Evolutionary conservation across 2,113 vertebrate genomes (phyloP).

Genomic region (Pithys albifrons): DNA sequence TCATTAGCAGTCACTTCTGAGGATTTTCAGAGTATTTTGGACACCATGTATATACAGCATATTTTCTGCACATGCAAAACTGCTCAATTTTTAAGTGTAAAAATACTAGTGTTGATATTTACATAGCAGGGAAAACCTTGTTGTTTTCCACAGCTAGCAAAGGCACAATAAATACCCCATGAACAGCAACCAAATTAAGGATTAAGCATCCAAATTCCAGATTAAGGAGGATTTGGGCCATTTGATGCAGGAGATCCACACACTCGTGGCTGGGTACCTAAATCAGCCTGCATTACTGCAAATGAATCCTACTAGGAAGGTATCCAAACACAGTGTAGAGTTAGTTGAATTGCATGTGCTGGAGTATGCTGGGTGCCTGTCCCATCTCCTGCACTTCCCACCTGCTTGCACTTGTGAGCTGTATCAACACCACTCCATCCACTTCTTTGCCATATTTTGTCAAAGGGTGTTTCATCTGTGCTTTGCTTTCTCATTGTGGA

Average conservation of each 20-base stretch:
- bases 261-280: neutral
- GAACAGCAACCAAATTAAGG: neutral
- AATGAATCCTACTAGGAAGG: neutral
- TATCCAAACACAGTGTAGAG: neutral
- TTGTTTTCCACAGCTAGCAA: neutral
- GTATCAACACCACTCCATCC: neutral
- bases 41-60: neutral
- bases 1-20: neutral
- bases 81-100: neutral
- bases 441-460: neutral
- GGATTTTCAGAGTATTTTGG: neutral
- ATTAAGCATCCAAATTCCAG: neutral
- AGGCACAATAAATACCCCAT: neutral
- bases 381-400: neutral
- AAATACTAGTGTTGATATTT: neutral
- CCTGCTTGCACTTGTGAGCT: neutral
- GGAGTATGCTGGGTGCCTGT: neutral
- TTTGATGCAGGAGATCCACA: neutral
- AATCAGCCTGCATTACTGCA: neutral
- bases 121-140: neutral
- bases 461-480: neutral
- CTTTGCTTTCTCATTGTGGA: neutral
- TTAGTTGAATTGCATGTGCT: neutral
- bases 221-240: neutral
- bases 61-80: neutral